Evolutionary conservation across 1,140 invertebrate genomes (phyloP), one percentile per base, ranked within the genome.

Genomic region (Drosophila miranda): DNA sequence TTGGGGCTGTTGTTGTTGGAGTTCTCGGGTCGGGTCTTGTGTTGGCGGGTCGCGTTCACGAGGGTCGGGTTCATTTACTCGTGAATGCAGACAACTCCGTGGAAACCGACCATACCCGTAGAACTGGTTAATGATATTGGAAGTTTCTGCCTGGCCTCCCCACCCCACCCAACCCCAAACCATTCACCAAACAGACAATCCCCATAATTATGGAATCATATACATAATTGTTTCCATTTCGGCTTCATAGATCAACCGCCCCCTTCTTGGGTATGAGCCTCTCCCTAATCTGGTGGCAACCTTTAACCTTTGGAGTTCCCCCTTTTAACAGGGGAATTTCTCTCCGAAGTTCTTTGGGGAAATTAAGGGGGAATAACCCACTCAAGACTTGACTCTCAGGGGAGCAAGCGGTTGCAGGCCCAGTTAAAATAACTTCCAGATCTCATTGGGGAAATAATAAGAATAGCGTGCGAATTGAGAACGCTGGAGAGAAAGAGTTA

Each of bases 171-270:
- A 42, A 8, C 21, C 34, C 57, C 11, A 6, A n/a, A n/a, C 28
- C 28, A 44, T 30, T 23, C 7, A 19, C 14, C 49, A 44, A 45
- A 68, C 30, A 13, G 26, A 48, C 64, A 46, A 21, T 66, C 38
- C 38, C 55, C 48, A 73, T 62, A 79, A 79, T 80, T 80, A 80
- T 80, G 66, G 62, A 49, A 80, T 80, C 58, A 80, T 79, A 79
- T n/a, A n/a, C n/a, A n/a, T 79, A 80, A 80, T 80, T 79, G 71
- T 75, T 79, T 80, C 54, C 75, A 79, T 79, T 80, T 80, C 16
- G 23, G 30, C 30, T 28, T 16, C 7, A 56, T 28, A 16, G 23
- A 14, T 45, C 14, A 42, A 46, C 14, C 28, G 34, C 57, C 28
- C 46, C 46, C 48, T 48, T 49, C 52, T 45, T 8, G 61, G 64